Evolutionary conservation across 2,888 invertebrate genomes (phyloP).

Genomic region (Labia minor): DNA sequence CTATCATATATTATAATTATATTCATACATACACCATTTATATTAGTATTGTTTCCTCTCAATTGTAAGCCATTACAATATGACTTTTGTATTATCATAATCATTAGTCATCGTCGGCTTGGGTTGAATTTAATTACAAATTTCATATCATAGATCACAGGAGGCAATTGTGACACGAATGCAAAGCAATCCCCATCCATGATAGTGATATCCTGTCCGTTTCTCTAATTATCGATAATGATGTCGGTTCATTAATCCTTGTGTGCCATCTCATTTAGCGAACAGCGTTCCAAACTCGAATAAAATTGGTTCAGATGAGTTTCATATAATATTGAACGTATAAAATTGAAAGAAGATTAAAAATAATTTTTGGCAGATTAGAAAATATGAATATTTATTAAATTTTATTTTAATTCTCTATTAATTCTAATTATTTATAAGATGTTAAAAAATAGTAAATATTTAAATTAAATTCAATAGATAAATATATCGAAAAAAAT

Average conservation of each 20-base stretch:
- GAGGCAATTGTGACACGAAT: not conserved
- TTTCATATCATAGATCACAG: slow-evolving; percentile 8
- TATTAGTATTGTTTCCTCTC: slow-evolving; percentile 14
- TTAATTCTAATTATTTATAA: no score
- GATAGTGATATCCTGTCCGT: slow-evolving; percentile 13
- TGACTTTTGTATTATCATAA: slow-evolving; percentile 7
- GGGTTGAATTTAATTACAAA: not conserved
- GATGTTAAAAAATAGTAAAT: no score
- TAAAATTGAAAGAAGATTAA: no score
- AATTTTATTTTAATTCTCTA: no score
- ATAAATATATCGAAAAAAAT: no score
- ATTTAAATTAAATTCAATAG: no score
- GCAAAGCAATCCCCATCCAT: not conserved
- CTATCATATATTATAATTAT: no score
- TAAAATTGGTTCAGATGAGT: no score
- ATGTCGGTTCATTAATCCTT: not conserved
- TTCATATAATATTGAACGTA: no score
- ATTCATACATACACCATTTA: not conserved
- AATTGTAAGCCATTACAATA: slow-evolving; percentile 2
- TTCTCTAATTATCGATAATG: slow-evolving; percentile 8
- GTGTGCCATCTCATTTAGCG: not conserved
- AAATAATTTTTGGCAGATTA: no score
- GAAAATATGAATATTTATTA: no score
- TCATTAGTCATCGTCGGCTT: not conserved
- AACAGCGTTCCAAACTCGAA: no score